These are phyloP conservation scores for Lumbricus terrestris DNA, from an alignment of 2,888 invertebrate species.

Conservation along the genomic window DNA sequence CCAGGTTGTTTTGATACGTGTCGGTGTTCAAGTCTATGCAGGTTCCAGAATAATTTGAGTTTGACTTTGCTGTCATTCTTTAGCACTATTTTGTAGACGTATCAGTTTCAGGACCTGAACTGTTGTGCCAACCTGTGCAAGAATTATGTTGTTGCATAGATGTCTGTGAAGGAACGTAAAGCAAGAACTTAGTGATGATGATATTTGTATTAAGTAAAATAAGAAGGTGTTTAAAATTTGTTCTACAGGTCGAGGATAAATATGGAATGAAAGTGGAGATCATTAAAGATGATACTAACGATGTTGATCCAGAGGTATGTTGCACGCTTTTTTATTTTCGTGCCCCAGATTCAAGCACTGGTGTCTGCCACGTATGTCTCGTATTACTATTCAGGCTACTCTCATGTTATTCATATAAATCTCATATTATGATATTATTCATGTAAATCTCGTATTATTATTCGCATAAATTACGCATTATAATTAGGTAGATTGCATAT, in stretches of 20 bases:
- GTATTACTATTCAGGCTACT: no score
- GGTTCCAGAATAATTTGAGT: background rate
- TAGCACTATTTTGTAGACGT: background rate
- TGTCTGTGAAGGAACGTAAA: background rate
- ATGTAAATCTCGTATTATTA: no score
- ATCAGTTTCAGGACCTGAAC: background rate
- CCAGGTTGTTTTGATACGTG: no score
- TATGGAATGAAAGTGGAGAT: conserved; percentile 17
- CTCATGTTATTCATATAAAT: no score
- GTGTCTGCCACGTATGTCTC: no score
- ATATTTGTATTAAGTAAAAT: background rate
- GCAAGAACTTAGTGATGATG: background rate
- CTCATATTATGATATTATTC: no score
- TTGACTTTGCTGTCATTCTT: background rate
- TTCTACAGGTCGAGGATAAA: background rate
- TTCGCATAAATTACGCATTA: background rate
- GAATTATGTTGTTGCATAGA: background rate
- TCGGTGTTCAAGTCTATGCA: background rate
- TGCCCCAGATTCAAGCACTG: no score
- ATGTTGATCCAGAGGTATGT: background rate
- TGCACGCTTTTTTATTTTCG: no score
- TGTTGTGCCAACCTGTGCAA: background rate
- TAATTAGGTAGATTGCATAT: background rate
- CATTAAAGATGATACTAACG: background rate
- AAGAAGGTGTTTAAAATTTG: background rate